Conservation (phyloP, 2,113 vertebrate species). For the Clarias batrachus region DNA sequence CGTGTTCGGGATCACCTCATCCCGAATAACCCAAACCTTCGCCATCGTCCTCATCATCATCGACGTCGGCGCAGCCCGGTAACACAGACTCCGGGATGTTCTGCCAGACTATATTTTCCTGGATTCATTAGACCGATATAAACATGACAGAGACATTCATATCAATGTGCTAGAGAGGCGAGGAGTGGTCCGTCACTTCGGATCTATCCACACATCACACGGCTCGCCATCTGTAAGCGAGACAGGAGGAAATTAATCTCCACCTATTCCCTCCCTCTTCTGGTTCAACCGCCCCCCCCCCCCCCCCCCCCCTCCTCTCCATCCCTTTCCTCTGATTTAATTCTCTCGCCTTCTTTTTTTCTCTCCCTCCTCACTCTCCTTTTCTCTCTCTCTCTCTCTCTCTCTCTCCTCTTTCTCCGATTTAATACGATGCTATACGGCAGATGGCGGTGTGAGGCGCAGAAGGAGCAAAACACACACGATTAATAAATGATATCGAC, state of each 20-base stretch:
- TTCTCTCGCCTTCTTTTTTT: conserved; percentile 34
- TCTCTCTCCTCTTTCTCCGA: conserved; percentile 34
- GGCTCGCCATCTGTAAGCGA: conserved; percentile 49
- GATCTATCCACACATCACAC: conserved; percentile 47
- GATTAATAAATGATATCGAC: conserved; percentile 63
- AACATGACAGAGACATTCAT: conserved; percentile 48
- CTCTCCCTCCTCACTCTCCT: background rate
- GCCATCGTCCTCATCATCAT: conserved; percentile 7
- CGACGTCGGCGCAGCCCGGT: background rate
- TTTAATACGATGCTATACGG: conserved; percentile 54
- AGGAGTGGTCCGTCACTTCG: conserved; percentile 41
- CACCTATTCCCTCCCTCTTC: conserved; percentile 35
- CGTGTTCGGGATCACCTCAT: background rate
- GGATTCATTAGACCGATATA: conserved; percentile 25
- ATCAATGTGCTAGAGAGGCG: conserved; percentile 36
- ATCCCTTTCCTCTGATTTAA: conserved; percentile 33
- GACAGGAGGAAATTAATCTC: conserved; percentile 52
- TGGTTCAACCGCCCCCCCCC: conserved; percentile 4
- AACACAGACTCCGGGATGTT: background rate
- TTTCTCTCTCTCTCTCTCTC: background rate
- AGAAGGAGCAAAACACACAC: conserved; percentile 62
- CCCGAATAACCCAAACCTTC: background rate
- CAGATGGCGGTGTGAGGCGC: conserved; percentile 60
- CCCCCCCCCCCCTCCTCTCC: background rate
- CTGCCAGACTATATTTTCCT: background rate